Conservation (phyloP, 2,113 vertebrate genomes). For the Picathartes gymnocephalus region DNA sequence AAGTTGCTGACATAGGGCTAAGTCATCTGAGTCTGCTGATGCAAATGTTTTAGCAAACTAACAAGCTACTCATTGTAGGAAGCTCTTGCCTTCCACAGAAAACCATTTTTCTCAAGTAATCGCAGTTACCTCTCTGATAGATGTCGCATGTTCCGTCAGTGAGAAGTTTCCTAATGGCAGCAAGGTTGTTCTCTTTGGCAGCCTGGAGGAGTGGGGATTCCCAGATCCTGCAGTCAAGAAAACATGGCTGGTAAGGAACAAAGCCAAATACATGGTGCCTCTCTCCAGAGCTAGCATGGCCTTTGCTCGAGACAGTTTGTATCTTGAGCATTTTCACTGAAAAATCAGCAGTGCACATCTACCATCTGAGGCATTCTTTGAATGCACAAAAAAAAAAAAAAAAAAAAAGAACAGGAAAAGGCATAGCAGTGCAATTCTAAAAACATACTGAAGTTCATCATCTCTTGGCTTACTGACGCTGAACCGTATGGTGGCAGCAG, state of each 20-base stretch:
- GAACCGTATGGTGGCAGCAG: neutral
- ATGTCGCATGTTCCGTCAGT: conserved; percentile 80
- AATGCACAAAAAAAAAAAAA: neutral
- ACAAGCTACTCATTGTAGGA: neutral
- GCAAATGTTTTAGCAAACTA: neutral
- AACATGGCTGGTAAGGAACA: neutral
- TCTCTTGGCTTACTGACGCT: neutral
- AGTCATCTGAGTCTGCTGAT: neutral
- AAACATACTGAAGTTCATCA: neutral
- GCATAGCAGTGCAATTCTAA: neutral
- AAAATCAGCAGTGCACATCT: neutral
- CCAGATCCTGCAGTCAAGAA: conserved; percentile 72
- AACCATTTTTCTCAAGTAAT: neutral
- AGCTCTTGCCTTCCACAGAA: neutral
- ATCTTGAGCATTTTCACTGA: neutral
- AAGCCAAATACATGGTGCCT: neutral
- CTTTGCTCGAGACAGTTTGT: neutral
- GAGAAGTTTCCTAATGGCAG: conserved; percentile 82
- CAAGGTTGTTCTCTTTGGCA: conserved; percentile 82
- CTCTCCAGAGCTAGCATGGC: neutral
- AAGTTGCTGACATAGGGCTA: neutral
- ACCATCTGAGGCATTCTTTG: neutral
- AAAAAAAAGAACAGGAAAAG: accelerated
- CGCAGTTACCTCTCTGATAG: conserved; percentile 81
- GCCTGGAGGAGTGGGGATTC: conserved; percentile 87